Evolutionary conservation across 2,888 invertebrate genomes (phyloP).

Genomic region (Cetonia aurata): DNA sequence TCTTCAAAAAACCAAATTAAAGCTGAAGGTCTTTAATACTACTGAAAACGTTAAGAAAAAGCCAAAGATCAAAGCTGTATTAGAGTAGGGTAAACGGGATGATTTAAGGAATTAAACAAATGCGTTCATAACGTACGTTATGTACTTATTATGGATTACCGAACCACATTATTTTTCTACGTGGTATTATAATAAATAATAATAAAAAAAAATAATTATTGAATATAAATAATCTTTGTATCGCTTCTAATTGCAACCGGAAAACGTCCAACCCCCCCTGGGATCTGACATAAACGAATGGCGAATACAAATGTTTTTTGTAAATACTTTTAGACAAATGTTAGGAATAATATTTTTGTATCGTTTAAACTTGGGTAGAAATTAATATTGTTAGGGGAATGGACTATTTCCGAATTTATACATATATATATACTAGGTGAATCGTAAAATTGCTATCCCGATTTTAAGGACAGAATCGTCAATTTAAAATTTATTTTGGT

Average conservation of each 20-base stretch:
- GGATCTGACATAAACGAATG: neutral
- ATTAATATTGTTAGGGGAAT: too few relatives aligned
- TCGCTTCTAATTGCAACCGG: constrained; percentile 48
- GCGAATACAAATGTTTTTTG: neutral
- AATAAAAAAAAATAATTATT: too few relatives aligned
- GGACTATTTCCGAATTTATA: too few relatives aligned
- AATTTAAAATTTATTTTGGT: too few relatives aligned
- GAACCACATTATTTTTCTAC: constrained; percentile 58
- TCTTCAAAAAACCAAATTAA: neutral
- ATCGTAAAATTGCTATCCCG: too few relatives aligned
- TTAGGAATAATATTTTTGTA: constrained; percentile 37
- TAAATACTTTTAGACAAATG: constrained; percentile 49
- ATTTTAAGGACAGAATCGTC: too few relatives aligned
- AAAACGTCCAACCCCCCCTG: neutral
- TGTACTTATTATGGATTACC: constrained; percentile 7
- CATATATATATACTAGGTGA: too few relatives aligned
- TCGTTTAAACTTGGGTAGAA: neutral
- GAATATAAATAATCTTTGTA: constrained; percentile 24
- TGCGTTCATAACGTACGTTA: too few relatives aligned
- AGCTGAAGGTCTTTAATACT: constrained; percentile 2
- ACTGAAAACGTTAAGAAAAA: neutral
- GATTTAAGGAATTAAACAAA: too few relatives aligned
- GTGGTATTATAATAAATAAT: constrained; percentile 52
- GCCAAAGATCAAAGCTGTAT: constrained; percentile 40
- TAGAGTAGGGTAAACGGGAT: neutral